Evolutionary conservation across 1,140 invertebrate species (phyloP).

Genomic region (Prorops nasuta): DNA sequence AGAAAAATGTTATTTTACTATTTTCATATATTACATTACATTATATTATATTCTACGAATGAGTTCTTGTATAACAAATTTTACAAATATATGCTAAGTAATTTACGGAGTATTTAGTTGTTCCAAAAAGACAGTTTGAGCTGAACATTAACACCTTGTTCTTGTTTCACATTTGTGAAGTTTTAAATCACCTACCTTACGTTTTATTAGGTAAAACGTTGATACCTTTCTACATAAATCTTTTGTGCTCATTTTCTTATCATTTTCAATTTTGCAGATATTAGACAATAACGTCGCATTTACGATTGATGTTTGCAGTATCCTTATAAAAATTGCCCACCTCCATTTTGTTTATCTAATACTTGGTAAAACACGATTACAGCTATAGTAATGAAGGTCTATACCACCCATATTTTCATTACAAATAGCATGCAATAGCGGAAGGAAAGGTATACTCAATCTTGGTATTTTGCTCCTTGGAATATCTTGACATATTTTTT

Average conservation of each 20-base stretch:
- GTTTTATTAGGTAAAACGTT: not conserved
- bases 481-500: slow-evolving; percentile 9
- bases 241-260: not conserved
- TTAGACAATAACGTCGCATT: too few species aligned
- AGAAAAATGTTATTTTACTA: too few species aligned
- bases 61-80: too few species aligned
- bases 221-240: not conserved
- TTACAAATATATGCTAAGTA: too few species aligned
- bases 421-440: slow-evolving; percentile 1
- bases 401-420: slow-evolving; percentile 7
- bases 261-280: not conserved
- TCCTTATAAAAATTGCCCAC: not conserved
- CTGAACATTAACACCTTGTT: not conserved
- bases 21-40: too few species aligned
- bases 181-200: slow-evolving; percentile 3
- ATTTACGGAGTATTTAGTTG: too few species aligned
- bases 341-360: slow-evolving; percentile 4
- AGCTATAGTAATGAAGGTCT: slow-evolving; percentile 4
- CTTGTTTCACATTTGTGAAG: not conserved
- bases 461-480: not conserved
- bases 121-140: too few species aligned
- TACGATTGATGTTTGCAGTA: not conserved
- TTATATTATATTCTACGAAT: too few species aligned
- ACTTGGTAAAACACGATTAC: slow-evolving; percentile 4
- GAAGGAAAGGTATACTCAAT: slow-evolving; percentile 1